Evolutionary conservation across 2,797 vertebrate species (phyloP), one percentile per base, ranked within the genome.

Genomic region (Pampus argenteus): DNA sequence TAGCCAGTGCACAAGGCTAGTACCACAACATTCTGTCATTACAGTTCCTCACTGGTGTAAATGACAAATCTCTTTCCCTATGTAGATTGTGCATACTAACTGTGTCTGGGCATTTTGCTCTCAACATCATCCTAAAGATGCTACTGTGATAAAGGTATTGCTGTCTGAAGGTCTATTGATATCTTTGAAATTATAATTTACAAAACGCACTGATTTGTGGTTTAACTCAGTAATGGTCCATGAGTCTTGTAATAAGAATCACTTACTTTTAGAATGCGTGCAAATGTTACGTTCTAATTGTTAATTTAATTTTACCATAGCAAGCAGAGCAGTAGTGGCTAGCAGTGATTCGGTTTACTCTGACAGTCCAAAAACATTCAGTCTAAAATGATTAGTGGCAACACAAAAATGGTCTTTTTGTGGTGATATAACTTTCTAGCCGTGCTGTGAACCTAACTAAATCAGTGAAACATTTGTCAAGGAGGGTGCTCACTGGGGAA

Each of bases 1-100:
- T 66, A 54, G 65, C 40, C 51, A 73, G 34, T 25, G 23, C 66
- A 48, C 40, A 52, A 50, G 64, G 57, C 13, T 63, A 72, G 31
- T 18, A 44, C 49, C 45, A 67, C 56, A 72, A 26, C 17, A 69
- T 54, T 71, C 25, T 62, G 38, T 52, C 22, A 62, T 36, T 36
- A 44, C 45, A 66, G 23, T 44, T 61, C 29, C 45, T 65, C 52
- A 58, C 54, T 55, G 34, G 25, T 84, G 29, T 75, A 62, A 82
- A 82, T 63, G 25, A 59, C 42, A 59, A 36, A 66, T 59, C 4
- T 50, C 7, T 59, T 3, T 50, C 7, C n/a, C 23, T 18, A 11
- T 70, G 14, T 18, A 31, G 2, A 58, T 36, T 66, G 5, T 52
- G 11, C 11, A 10, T 61, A 28, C 4, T 29, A 18, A 42, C 17